Conservation (phyloP, 2,888 invertebrate species). For the Phragmatobia fuliginosa region DNA sequence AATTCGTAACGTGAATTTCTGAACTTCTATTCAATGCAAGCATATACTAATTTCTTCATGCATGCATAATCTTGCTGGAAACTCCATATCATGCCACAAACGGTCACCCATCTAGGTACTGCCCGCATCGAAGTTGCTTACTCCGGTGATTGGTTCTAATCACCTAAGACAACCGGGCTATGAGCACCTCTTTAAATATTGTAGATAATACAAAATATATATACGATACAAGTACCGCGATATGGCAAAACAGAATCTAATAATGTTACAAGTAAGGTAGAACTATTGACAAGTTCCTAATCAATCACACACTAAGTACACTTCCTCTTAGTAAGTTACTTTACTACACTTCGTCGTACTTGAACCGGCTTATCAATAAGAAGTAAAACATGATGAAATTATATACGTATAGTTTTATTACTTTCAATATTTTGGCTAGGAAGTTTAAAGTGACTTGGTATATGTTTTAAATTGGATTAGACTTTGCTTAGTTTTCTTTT, state of each 20-base stretch:
- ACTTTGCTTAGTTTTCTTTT: too few relatives aligned
- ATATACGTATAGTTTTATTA: neutral
- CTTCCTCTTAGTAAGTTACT: conserved; percentile 1
- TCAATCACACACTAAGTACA: conserved; percentile 6
- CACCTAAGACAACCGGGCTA: too few relatives aligned
- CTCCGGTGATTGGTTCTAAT: too few relatives aligned
- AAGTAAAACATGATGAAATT: neutral
- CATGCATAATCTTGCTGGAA: too few relatives aligned
- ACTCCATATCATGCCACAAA: too few relatives aligned
- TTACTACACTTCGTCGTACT: neutral
- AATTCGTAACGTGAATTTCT: too few relatives aligned
- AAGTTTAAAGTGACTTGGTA: neutral
- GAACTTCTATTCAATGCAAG: too few relatives aligned
- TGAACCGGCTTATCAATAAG: neutral
- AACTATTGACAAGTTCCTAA: conserved; percentile 1
- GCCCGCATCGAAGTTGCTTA: too few relatives aligned
- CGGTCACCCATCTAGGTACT: too few relatives aligned
- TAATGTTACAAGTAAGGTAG: neutral
- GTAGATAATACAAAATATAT: neutral
- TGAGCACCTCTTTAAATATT: too few relatives aligned
- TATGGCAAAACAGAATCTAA: neutral
- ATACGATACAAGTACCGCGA: neutral
- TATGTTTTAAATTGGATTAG: neutral
- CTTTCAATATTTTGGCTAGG: neutral
- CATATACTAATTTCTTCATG: too few relatives aligned